Conservation (phyloP, 2,888 invertebrate genomes). For the Heliconius charithonia region DNA sequence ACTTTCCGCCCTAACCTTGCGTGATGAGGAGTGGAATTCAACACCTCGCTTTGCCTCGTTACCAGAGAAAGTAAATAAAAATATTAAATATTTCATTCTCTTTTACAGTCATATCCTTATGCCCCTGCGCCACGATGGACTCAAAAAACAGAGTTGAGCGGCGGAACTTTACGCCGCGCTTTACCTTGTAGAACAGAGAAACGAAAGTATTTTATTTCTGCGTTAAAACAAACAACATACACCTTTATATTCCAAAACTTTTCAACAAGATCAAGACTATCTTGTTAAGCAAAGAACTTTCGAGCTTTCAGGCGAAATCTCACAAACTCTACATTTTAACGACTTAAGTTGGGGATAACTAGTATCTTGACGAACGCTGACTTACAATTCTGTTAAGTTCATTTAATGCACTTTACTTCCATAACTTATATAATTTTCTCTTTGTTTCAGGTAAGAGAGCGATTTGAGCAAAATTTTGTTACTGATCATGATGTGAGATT, state of each 20-base stretch:
- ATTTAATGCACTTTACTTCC: neutral
- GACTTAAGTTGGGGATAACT: conserved; percentile 12
- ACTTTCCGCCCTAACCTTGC: neutral
- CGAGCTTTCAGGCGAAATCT: neutral
- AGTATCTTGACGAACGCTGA: conserved; percentile 13
- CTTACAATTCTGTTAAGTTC: conserved; percentile 23
- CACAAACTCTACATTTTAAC: conserved; percentile 11
- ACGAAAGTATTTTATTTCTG: too few species aligned
- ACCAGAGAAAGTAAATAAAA: neutral
- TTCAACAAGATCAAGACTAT: neutral
- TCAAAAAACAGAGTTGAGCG: neutral
- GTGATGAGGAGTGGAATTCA: neutral
- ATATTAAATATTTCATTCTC: conserved; percentile 5
- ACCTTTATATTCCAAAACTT: neutral
- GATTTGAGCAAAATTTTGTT: neutral
- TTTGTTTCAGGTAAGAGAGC: conserved; percentile 34
- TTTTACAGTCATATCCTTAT: neutral
- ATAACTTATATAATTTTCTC: neutral
- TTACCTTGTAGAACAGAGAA: too few species aligned
- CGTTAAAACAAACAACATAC: neutral
- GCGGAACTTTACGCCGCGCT: too few species aligned
- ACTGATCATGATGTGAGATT: neutral
- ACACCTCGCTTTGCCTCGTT: neutral
- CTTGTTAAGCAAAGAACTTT: conserved; percentile 11
- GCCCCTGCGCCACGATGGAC: neutral